These are phyloP conservation scores for Rambutsinella grinnellia DNA, from an alignment of 2,888 invertebrate genomes.

Conservation along the genomic window DNA sequence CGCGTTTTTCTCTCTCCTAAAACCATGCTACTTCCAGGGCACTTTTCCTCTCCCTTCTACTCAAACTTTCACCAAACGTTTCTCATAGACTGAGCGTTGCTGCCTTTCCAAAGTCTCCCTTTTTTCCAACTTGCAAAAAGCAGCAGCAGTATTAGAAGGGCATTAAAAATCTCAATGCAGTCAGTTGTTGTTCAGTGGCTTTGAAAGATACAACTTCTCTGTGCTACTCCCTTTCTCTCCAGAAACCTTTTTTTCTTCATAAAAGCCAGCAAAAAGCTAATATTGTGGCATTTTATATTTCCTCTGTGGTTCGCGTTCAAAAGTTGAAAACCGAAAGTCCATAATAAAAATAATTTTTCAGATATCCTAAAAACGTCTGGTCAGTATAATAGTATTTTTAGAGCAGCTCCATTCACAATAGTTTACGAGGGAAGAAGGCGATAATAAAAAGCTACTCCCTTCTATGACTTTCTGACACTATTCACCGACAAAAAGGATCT, in stretches of 20 bases:
- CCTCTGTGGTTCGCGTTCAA: background rate
- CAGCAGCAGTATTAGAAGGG: constrained; percentile 28
- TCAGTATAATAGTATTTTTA: no score
- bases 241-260: background rate
- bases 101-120: background rate
- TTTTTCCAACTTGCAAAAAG: background rate
- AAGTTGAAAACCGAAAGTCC: no score
- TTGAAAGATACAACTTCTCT: constrained; percentile 31
- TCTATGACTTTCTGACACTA: background rate
- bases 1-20: background rate
- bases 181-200: constrained; percentile 54
- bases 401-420: no score
- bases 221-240: background rate
- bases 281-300: background rate
- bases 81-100: no score
- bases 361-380: no score
- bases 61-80: no score
- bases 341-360: no score
- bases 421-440: background rate
- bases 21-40: background rate
- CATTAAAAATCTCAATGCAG: constrained; percentile 43
- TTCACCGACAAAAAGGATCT: background rate
- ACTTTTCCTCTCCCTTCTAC: no score
- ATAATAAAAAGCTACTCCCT: background rate
- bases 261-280: background rate